These are phyloP conservation scores for Parauchenoglanis punctatus DNA, from an alignment of 2,797 vertebrate genomes.

Conservation along the genomic window DNA sequence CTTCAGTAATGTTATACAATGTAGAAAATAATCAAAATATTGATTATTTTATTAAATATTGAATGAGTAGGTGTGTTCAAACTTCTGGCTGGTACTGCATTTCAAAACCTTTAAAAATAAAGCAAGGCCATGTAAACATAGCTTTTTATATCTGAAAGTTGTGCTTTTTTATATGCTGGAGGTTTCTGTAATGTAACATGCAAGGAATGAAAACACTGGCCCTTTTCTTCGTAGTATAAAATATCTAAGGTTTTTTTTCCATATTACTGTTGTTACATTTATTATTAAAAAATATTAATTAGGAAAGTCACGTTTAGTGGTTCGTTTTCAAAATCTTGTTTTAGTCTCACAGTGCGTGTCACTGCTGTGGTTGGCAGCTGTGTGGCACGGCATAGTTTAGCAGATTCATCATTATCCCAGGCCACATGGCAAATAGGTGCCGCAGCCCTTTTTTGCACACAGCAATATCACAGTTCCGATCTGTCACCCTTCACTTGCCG, in stretches of 20 bases:
- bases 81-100: not conserved
- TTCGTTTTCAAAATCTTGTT: not conserved
- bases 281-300: not conserved
- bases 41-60: too few species aligned
- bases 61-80: too few species aligned
- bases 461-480: slow-evolving; percentile 85
- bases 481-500: slow-evolving; percentile 83
- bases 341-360: slow-evolving; percentile 44
- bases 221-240: not conserved
- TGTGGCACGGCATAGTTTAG: slow-evolving; percentile 60
- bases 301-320: not conserved
- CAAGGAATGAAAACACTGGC: not conserved
- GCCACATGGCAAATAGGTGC: slow-evolving; percentile 69
- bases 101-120: not conserved
- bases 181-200: not conserved
- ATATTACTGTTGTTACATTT: not conserved
- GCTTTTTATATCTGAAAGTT: not conserved
- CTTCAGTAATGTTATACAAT: too few species aligned
- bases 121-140: not conserved
- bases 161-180: not conserved
- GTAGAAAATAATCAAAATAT: too few species aligned
- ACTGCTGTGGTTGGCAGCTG: slow-evolving; percentile 59
- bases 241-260: not conserved
- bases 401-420: slow-evolving; percentile 71
- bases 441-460: slow-evolving; percentile 69